phyloP scores from a whole-genome alignment of 37 sponge, comb jelly and placozoan species.

The Haliclona indistincta region DNA sequence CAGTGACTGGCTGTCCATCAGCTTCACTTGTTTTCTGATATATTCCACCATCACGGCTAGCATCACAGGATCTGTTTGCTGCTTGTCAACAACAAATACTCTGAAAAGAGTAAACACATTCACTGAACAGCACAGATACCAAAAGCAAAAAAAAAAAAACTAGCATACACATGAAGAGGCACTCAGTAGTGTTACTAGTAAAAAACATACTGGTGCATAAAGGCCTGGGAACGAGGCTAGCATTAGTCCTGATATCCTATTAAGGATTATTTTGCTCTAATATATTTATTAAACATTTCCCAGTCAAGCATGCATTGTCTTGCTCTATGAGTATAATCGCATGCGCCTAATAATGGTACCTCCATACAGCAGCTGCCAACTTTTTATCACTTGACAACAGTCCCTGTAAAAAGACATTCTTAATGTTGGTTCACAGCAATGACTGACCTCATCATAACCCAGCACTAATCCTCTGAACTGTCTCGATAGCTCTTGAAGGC shows the following conservation, averaged over 20 bases:
- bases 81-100: constrained; percentile 49
- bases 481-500: constrained; percentile 33
- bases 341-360: too few relatives aligned
- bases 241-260: too few relatives aligned
- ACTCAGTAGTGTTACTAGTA: not conserved
- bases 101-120: constrained; percentile 11
- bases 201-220: not conserved
- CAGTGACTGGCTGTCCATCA: constrained; percentile 25
- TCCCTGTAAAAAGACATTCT: constrained; percentile 31
- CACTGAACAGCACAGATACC: too few relatives aligned
- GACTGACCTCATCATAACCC: constrained; percentile 87
- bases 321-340: too few relatives aligned
- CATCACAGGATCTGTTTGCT: constrained; percentile 25
- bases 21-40: constrained; percentile 57
- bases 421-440: too few relatives aligned
- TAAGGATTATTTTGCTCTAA: too few relatives aligned
- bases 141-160: too few relatives aligned
- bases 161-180: not conserved
- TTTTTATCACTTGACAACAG: constrained; percentile 42
- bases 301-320: too few relatives aligned
- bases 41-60: constrained; percentile 63
- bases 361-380: constrained; percentile 74
- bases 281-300: too few relatives aligned
- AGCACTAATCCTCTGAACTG: constrained; percentile 76
- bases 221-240: too few relatives aligned